Conservation (phyloP, 2,888 invertebrate genomes). For the Agrilus mali region DNA sequence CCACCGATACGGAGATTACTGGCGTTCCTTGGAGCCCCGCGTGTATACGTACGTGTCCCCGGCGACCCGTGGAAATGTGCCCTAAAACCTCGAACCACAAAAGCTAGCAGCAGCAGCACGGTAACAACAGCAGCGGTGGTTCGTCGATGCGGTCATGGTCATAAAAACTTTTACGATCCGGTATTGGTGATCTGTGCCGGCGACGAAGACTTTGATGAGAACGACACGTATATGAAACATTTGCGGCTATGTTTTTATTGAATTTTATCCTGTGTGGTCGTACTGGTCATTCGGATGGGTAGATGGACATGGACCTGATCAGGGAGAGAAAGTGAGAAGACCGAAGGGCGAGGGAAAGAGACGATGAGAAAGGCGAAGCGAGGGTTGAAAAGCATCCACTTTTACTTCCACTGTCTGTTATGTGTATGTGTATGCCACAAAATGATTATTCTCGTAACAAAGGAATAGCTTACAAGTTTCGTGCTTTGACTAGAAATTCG, state of each 20-base stretch:
- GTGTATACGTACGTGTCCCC: conserved; percentile 3
- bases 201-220: conserved; percentile 13
- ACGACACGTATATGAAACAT: conserved; percentile 13
- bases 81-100: conserved; percentile 8
- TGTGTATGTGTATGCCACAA: no score
- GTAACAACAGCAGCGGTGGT: conserved; percentile 7
- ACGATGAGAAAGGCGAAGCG: no score
- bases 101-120: conserved; percentile 4
- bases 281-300: no score
- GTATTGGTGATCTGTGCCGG: conserved; percentile 22
- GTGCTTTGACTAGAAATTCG: no score
- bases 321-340: no score
- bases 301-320: no score
- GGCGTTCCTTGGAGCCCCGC: conserved; percentile 10
- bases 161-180: conserved; percentile 22
- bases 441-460: no score
- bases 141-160: conserved; percentile 12
- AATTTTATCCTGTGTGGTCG: no score
- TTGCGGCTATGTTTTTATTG: conserved; percentile 11
- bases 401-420: no score
- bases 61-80: conserved; percentile 5
- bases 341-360: no score
- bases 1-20: conserved; percentile 12
- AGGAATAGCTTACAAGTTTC: no score
- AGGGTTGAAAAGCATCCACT: no score